Conservation (phyloP, 30 jellyfish, hydroid and myxozoan genomes). For the Mastigias papua region DNA sequence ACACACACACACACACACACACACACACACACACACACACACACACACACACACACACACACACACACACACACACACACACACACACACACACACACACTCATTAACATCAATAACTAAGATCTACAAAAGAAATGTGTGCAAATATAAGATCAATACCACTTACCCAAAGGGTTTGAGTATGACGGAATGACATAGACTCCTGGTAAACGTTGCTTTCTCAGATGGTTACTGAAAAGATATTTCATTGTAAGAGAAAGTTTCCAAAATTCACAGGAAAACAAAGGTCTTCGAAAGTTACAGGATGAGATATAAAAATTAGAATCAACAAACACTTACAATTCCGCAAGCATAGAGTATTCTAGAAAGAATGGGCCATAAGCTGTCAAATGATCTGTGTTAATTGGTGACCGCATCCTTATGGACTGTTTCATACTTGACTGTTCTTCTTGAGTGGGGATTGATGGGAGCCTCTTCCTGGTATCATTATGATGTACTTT, state of each 20-base stretch:
- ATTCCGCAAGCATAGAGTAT: slow-evolving; percentile 89
- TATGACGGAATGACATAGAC: slow-evolving; percentile 86
- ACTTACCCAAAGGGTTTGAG: slow-evolving; percentile 76
- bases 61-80: too few relatives aligned
- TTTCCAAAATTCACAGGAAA: too few relatives aligned
- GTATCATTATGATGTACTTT: slow-evolving; percentile 23
- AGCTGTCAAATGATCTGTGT: slow-evolving; percentile 70
- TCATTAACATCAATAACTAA: too few relatives aligned
- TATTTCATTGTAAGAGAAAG: too few relatives aligned
- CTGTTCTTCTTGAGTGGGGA: slow-evolving; percentile 86
- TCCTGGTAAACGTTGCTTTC: slow-evolving; percentile 89
- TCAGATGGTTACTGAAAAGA: slow-evolving; percentile 69
- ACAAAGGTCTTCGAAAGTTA: too few relatives aligned
- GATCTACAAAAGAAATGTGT: too few relatives aligned
- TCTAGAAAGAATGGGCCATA: slow-evolving; percentile 88
- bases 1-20: too few relatives aligned
- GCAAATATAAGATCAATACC: too few relatives aligned
- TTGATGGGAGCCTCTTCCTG: slow-evolving; percentile 63
- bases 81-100: too few relatives aligned
- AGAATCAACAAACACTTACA: slow-evolving; percentile 34
- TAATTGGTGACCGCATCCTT: slow-evolving; percentile 81
- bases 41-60: too few relatives aligned
- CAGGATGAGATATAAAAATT: neutral
- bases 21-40: too few relatives aligned
- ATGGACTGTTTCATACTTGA: slow-evolving; percentile 75